Percentiles rank a stretch among this genome's conserved stretches.
Conservation (phyloP, 2,888 invertebrate species). For the Diogma glabrata region DNA sequence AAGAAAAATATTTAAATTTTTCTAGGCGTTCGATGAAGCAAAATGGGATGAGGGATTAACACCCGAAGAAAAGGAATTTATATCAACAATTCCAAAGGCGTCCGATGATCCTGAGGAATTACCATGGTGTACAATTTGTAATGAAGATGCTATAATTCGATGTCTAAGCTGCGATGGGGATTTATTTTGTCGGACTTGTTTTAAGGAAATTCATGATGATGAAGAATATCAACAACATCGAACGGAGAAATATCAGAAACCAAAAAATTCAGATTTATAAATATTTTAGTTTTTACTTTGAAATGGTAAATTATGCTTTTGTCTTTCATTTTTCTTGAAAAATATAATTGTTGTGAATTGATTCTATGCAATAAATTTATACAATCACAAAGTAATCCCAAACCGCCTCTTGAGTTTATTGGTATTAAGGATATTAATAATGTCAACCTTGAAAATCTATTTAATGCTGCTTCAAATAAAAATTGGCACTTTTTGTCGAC, state of each 20-base stretch:
- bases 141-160: slow-evolving; percentile 60
- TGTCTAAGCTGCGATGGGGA: slow-evolving; percentile 71
- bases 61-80: slow-evolving; percentile 35
- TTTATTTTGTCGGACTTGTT: slow-evolving; percentile 68
- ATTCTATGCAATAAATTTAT: no score
- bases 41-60: slow-evolving; percentile 35
- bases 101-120: slow-evolving; percentile 43
- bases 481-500: no score
- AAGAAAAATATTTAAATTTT: neutral
- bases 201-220: slow-evolving; percentile 53
- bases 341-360: no score
- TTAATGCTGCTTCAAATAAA: no score
- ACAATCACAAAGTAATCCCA: no score
- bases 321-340: no score
- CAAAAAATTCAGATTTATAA: slow-evolving; percentile 13
- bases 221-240: slow-evolving; percentile 39
- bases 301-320: no score
- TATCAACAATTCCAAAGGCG: slow-evolving; percentile 21
- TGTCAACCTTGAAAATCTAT: no score
- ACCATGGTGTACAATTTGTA: slow-evolving; percentile 78
- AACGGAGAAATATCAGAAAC: slow-evolving; percentile 27
- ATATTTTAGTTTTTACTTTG: no score
- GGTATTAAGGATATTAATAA: no score
- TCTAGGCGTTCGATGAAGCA: slow-evolving; percentile 40
- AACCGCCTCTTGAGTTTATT: no score